These are phyloP conservation scores for Drosophila gunungcola DNA, from an alignment of 1,140 invertebrate species.

Conservation along the genomic window DNA sequence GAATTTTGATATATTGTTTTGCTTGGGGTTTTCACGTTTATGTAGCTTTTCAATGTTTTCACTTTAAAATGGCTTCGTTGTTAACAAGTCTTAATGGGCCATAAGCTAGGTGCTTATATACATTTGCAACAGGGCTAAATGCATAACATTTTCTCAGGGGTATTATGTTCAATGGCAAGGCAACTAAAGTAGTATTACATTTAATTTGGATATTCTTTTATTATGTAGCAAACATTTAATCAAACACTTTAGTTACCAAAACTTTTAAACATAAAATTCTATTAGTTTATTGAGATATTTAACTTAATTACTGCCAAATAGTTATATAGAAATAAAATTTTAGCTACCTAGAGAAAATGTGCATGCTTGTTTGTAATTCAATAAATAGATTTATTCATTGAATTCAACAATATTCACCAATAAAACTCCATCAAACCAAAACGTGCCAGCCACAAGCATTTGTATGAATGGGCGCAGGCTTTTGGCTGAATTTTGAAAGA, in stretches of 20 bases:
- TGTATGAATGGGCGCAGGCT: constrained; percentile 30
- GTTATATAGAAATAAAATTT: not conserved
- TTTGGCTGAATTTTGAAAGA: constrained; percentile 8
- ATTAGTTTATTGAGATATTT: too few species aligned
- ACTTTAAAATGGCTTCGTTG: not conserved
- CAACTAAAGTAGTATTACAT: not conserved
- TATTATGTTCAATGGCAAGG: constrained; percentile 17
- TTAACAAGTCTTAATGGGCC: constrained; percentile 18
- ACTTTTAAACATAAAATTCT: too few species aligned
- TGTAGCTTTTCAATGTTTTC: constrained; percentile 4
- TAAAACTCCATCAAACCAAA: not conserved
- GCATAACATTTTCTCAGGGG: not conserved
- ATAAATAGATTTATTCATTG: constrained; percentile 1
- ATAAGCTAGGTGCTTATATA: constrained; percentile 11
- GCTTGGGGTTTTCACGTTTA: constrained; percentile 2
- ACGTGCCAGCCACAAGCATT: constrained; percentile 28
- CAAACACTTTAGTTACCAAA: too few species aligned
- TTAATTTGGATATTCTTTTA: not conserved
- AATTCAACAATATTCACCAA: constrained; percentile 1
- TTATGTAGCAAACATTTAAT: too few species aligned
- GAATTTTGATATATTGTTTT: not conserved
- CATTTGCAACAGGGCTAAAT: not conserved
- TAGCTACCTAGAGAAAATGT: not conserved
- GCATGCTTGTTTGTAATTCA: too few species aligned
- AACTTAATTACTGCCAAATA: too few species aligned